phyloP scores from a whole-genome alignment of 2,888 invertebrate genomes.

The Heliconius aoede region DNA sequence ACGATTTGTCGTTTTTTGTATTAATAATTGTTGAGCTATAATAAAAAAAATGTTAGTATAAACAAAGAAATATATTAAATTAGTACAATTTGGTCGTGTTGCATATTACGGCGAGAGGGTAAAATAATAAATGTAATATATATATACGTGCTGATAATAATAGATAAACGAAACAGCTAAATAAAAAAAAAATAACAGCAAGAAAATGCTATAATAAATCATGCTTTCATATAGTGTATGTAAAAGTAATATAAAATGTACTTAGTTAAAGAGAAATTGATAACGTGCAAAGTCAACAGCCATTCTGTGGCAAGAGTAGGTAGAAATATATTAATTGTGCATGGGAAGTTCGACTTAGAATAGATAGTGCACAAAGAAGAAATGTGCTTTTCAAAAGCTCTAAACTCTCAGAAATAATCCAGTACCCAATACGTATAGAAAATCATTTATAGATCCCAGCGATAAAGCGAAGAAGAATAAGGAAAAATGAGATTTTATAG shows the following conservation, averaged over 20 bases:
- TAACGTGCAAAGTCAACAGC: slow-evolving; percentile 44
- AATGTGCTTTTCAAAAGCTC: slow-evolving; percentile 53
- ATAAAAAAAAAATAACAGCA: slow-evolving; percentile 38
- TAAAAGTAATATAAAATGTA: slow-evolving; percentile 33
- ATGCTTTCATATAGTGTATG: slow-evolving; percentile 43
- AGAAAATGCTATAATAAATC: slow-evolving; percentile 41
- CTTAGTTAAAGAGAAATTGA: slow-evolving; percentile 27
- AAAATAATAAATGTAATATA: slow-evolving; percentile 46
- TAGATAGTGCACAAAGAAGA: slow-evolving; percentile 54
- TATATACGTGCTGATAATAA: slow-evolving; percentile 43
- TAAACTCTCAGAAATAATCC: slow-evolving; percentile 58
- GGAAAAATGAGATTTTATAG: slow-evolving; percentile 31
- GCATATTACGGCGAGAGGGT: slow-evolving; percentile 57
- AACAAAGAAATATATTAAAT: slow-evolving; percentile 42
- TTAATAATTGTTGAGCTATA: slow-evolving; percentile 10
- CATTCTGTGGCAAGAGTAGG: slow-evolving; percentile 38
- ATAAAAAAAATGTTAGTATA: slow-evolving; percentile 38
- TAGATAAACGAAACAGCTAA: slow-evolving; percentile 36
- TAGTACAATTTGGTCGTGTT: slow-evolving; percentile 81
- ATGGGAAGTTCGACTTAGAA: slow-evolving; percentile 46
- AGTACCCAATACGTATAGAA: slow-evolving; percentile 57
- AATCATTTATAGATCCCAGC: slow-evolving; percentile 50
- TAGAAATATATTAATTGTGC: slow-evolving; percentile 48
- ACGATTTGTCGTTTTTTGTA: not conserved
- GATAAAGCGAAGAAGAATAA: slow-evolving; percentile 56